These are phyloP conservation scores for Scomber japonicus DNA, from an alignment of 2,113 vertebrate species.

Conservation along the genomic window DNA sequence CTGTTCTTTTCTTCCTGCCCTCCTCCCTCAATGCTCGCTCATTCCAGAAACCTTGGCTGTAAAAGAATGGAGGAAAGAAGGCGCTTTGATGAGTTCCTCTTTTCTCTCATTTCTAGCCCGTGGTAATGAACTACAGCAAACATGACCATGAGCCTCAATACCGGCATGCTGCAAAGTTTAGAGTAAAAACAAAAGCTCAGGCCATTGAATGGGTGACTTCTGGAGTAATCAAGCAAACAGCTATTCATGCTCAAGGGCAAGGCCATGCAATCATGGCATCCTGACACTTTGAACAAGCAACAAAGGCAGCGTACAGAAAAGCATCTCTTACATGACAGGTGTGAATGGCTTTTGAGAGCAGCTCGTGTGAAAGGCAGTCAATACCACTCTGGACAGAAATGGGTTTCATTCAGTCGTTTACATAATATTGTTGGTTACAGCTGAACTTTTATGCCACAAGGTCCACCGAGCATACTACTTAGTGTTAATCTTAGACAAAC, in stretches of 20 bases:
- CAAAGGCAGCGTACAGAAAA: conserved; percentile 22
- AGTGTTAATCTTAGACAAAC: not conserved
- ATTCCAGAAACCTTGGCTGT: conserved; percentile 46
- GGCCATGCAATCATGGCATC: conserved; percentile 26
- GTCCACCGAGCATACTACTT: not conserved
- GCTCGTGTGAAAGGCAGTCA: conserved; percentile 36
- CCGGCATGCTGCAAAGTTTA: not conserved
- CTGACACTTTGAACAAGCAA: conserved; percentile 29
- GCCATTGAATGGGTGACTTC: conserved; percentile 32
- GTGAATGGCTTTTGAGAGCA: conserved; percentile 45
- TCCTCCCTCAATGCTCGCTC: not conserved
- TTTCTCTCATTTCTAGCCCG: not conserved
- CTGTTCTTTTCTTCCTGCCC: not conserved
- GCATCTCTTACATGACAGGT: conserved; percentile 7
- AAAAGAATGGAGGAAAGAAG: conserved; percentile 24
- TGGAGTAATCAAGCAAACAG: conserved; percentile 49
- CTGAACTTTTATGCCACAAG: not conserved
- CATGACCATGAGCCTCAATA: conserved; percentile 45
- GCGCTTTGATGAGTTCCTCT: conserved; percentile 48
- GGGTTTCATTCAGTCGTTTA: conserved; percentile 5
- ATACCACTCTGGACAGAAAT: conserved; percentile 27
- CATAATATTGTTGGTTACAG: not conserved
- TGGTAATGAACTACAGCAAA: conserved; percentile 41
- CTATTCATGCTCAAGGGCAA: conserved; percentile 55
- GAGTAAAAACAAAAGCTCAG: conserved; percentile 34